phyloP scores from a whole-genome alignment of 2,113 vertebrate species.

The Gadus chalcogrammus region DNA sequence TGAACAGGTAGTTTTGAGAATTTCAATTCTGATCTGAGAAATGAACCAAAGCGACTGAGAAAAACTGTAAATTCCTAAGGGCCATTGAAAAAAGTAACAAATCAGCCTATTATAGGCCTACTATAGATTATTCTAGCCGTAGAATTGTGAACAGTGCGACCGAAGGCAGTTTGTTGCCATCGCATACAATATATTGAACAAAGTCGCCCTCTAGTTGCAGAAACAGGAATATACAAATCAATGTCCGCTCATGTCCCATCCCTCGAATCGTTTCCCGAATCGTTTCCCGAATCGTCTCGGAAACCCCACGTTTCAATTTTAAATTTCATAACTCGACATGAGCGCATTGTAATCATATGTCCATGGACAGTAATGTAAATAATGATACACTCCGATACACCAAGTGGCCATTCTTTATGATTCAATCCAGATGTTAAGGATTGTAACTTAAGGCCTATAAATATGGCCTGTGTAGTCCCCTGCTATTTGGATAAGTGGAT shows the following conservation, averaged over 20 bases:
- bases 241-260: not conserved
- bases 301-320: slow-evolving; percentile 11
- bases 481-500: slow-evolving; percentile 46
- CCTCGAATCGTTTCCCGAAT: slow-evolving; percentile 24
- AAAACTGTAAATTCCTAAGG: too few relatives aligned
- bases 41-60: too few relatives aligned
- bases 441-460: slow-evolving; percentile 45
- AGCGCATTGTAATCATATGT: slow-evolving; percentile 27
- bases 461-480: slow-evolving; percentile 26
- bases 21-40: too few relatives aligned
- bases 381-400: slow-evolving; percentile 22
- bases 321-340: slow-evolving; percentile 10
- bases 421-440: slow-evolving; percentile 55
- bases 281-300: slow-evolving; percentile 24
- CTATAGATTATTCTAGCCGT: too few relatives aligned
- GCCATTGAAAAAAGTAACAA: too few relatives aligned
- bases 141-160: slow-evolving; percentile 4
- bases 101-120: too few relatives aligned
- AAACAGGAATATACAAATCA: not conserved
- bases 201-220: slow-evolving; percentile 46
- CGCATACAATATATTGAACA: not conserved
- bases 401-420: slow-evolving; percentile 38
- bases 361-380: slow-evolving; percentile 14
- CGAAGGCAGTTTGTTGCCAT: slow-evolving; percentile 21
- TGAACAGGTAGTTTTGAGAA: too few relatives aligned